Evolutionary conservation across 2,797 vertebrate genomes (phyloP).

Genomic region (Botia almorhae): DNA sequence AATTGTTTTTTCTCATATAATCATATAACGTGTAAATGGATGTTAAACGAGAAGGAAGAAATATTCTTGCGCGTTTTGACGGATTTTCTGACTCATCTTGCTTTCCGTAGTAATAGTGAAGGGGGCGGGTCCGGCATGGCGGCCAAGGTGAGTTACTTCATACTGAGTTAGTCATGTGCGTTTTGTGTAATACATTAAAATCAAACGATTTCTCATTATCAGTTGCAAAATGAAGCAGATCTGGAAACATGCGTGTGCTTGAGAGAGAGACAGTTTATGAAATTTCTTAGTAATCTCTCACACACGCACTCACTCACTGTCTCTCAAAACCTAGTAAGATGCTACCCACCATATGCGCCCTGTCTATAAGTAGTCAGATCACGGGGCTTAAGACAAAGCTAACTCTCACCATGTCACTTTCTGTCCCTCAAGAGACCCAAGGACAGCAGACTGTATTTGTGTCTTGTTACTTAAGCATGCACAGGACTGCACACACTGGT

Average conservation of each 20-base stretch:
- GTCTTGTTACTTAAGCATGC: background rate
- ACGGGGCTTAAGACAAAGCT: background rate
- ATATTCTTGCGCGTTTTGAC: slow-evolving; percentile 6
- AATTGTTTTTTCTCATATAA: too few species aligned
- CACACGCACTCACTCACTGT: background rate
- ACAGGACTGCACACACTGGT: background rate
- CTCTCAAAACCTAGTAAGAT: background rate
- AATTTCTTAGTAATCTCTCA: background rate
- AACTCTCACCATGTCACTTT: background rate
- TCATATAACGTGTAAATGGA: too few species aligned
- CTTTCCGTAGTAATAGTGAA: slow-evolving; percentile 41
- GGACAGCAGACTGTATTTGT: background rate
- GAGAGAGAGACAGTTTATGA: too few species aligned
- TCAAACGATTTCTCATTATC: background rate
- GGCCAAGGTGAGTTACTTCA: slow-evolving; percentile 54
- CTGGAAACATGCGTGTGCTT: background rate
- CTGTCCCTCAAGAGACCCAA: background rate
- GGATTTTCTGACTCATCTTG: slow-evolving; percentile 27
- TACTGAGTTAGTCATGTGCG: background rate
- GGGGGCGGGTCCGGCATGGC: slow-evolving; percentile 56
- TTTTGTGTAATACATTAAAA: background rate
- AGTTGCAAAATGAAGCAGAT: background rate
- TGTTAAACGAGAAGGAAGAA: background rate
- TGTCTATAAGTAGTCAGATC: background rate
- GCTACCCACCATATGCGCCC: background rate